Evolutionary conservation across 2,888 invertebrate genomes (phyloP), one percentile per base, ranked within the genome.

Genomic region (Drosophila ochracea): DNA sequence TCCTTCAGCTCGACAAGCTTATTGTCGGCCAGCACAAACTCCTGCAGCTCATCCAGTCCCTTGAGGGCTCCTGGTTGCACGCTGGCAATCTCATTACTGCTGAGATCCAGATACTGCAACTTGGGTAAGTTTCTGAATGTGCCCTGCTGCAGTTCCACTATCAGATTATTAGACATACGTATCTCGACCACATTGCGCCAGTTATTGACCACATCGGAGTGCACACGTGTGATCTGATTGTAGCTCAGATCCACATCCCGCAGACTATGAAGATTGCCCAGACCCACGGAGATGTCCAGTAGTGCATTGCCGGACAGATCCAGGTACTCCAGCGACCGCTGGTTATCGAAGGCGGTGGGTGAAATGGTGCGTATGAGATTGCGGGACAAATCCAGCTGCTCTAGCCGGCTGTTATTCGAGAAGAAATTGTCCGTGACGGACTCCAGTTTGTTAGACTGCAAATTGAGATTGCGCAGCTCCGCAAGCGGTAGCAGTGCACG

Each of bases 301-400:
- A 98, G 93, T 66, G 95, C 95, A 92, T 98, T 98, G 70, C 96
- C 95, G 0, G 97, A 97, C 63, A 96, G 95, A 92, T 97, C 96
- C 35, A 98, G 92, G 78, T 95, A 95, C 93, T 97, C 95, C 54
- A 98, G 94, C 53, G 96, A 95, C 75, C 96, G 94, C 60, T 95
- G 95, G 90, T 94, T 94, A 33, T 95, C 95, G 52, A 97, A 95
- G 25, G 95, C 94, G 1, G 94, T 94, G 2, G 95, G 95, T 2
- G 95, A 95, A 73, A 97, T 95, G 84, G 95, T 96, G 49, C 95
- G 95, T 52, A 97, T 92, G 91, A 95, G 95, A 92, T 97, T 97
- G 82, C 95, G 95, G 78, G 97, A 97, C 30, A 97, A 93, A 92
- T 97, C 97, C 47, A 97, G 90, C 60, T 94, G 94, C 69, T 95